phyloP scores from a whole-genome alignment of 2,888 invertebrate genomes.

The Parascotia fuliginaria region DNA sequence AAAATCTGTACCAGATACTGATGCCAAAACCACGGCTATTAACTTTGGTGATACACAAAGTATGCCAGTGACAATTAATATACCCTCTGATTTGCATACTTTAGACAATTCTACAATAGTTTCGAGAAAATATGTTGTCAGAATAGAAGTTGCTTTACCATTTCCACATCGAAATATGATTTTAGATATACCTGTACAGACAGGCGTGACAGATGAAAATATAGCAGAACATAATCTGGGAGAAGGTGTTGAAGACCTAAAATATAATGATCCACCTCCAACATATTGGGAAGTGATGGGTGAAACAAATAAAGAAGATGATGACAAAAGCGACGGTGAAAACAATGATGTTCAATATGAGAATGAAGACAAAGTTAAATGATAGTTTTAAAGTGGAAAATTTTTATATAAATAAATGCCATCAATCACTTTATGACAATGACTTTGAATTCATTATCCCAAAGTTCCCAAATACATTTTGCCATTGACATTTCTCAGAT shows the following conservation, averaged over 20 bases:
- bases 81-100: slow-evolving; percentile 23
- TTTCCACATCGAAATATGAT: slow-evolving; percentile 47
- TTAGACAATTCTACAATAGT: slow-evolving; percentile 47
- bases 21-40: slow-evolving; percentile 39
- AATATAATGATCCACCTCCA: slow-evolving; percentile 36
- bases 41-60: slow-evolving; percentile 33
- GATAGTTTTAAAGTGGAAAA: no score
- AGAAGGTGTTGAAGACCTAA: background rate
- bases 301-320: slow-evolving; percentile 6
- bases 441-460: no score
- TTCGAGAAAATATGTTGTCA: slow-evolving; percentile 43
- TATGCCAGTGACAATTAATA: slow-evolving; percentile 29
- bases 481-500: no score
- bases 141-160: slow-evolving; percentile 42
- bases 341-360: background rate
- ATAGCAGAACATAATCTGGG: background rate
- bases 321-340: background rate
- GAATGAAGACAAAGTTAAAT: background rate
- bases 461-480: no score
- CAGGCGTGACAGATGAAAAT: slow-evolving; percentile 33
- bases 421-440: no score
- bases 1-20: slow-evolving; percentile 34
- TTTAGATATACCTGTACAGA: slow-evolving; percentile 49
- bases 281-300: slow-evolving; percentile 51
- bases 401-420: no score